These are phyloP conservation scores for Riparia riparia DNA, from an alignment of 2,113 vertebrate genomes.

Conservation along the genomic window DNA sequence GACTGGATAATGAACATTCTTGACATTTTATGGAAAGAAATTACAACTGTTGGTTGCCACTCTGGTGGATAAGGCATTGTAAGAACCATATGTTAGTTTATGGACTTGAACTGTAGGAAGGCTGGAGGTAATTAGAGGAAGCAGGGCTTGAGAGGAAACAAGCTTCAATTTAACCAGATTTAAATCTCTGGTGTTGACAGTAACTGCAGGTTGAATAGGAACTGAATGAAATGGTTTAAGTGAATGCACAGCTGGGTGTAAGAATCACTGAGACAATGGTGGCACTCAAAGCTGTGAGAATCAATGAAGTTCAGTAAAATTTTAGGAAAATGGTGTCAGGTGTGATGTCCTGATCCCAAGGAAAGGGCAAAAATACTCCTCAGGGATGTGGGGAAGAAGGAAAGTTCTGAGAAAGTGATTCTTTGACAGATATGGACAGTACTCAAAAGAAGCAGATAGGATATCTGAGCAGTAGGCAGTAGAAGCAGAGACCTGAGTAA, in stretches of 20 bases:
- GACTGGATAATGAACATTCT: neutral
- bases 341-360: neutral
- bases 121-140: constrained; percentile 1
- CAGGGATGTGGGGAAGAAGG: neutral
- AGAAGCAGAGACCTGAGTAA: neutral
- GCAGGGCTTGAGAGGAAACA: neutral
- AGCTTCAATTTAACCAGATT: neutral
- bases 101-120: neutral
- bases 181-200: neutral
- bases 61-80: neutral
- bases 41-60: neutral
- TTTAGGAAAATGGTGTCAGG: neutral
- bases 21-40: neutral
- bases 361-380: neutral
- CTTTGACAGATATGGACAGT: neutral
- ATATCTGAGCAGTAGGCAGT: neutral
- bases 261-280: neutral
- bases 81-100: neutral
- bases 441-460: neutral
- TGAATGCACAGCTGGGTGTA: neutral
- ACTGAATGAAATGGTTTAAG: neutral
- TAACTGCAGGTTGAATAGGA: neutral
- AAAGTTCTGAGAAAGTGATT: neutral
- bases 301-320: neutral
- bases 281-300: neutral